phyloP scores from a whole-genome alignment of 2,888 invertebrate genomes.

The Eustalomyia histrio region DNA sequence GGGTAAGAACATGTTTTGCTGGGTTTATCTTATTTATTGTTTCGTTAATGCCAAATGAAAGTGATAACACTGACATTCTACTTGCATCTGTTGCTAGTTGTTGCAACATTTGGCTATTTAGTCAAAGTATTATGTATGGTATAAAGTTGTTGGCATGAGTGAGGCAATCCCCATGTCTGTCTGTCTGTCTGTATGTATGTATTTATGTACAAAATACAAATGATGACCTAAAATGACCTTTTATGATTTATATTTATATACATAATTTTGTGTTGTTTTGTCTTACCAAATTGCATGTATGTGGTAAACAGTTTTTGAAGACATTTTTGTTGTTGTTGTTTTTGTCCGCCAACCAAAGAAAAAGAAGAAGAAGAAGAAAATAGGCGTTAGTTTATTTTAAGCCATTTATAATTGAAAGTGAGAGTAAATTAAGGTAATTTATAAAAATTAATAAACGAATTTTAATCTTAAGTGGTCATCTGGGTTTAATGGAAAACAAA shows the following conservation, averaged over 20 bases:
- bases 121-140: neutral
- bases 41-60: constrained; percentile 61
- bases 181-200: neutral
- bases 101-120: constrained; percentile 1
- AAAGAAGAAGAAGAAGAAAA: constrained; percentile 9
- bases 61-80: constrained; percentile 54
- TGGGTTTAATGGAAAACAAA: neutral
- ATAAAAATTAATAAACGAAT: constrained; percentile 47
- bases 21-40: too few relatives aligned
- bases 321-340: constrained; percentile 12
- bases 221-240: constrained; percentile 43
- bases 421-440: constrained; percentile 60
- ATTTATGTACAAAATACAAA: neutral
- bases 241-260: constrained; percentile 22
- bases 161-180: neutral
- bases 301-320: constrained; percentile 24
- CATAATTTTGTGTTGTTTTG: constrained; percentile 19
- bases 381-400: constrained; percentile 30
- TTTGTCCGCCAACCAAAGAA: constrained; percentile 4
- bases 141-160: constrained; percentile 23
- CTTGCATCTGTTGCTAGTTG: constrained; percentile 42
- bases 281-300: constrained; percentile 11
- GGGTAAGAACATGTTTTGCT: too few relatives aligned
- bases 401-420: constrained; percentile 53
- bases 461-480: constrained; percentile 34